A percentile compares a stretch with the other conserved stretches of the same genome.
phyloP scores from a whole-genome alignment of 2,113 vertebrate genomes.

The Nycticorax nycticorax region DNA sequence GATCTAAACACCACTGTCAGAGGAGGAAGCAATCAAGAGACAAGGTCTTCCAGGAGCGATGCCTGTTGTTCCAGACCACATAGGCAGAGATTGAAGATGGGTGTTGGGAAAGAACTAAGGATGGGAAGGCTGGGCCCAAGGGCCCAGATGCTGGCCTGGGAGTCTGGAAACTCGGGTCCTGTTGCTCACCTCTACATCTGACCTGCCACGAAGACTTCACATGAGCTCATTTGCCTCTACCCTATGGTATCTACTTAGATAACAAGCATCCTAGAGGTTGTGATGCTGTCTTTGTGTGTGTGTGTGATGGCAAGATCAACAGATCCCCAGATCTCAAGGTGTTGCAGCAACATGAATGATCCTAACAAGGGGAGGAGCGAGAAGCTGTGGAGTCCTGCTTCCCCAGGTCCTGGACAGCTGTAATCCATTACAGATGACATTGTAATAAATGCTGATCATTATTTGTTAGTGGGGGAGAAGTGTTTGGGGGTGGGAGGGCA shows the following conservation, averaged over 20 bases:
- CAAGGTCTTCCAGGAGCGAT: background rate
- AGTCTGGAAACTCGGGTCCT: background rate
- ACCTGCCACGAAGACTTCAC: background rate
- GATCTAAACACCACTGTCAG: background rate
- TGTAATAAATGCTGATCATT: background rate
- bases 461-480: background rate
- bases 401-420: rapidly evolving
- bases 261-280: background rate
- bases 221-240: background rate
- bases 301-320: background rate
- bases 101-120: background rate
- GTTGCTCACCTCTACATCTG: background rate
- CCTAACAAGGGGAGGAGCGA: background rate
- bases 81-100: background rate
- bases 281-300: rapidly evolving
- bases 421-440: background rate
- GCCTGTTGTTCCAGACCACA: background rate
- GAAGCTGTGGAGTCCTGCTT: background rate
- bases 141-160: rapidly evolving
- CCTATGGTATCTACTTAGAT: background rate
- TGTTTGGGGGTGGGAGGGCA: background rate
- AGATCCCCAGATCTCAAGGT: background rate
- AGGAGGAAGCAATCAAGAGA: background rate
- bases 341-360: background rate
- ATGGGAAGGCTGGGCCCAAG: background rate